Evolutionary conservation across 2,888 invertebrate genomes (phyloP), one percentile per base, ranked within the genome.

Genomic region (Ganaspis brasiliensis): DNA sequence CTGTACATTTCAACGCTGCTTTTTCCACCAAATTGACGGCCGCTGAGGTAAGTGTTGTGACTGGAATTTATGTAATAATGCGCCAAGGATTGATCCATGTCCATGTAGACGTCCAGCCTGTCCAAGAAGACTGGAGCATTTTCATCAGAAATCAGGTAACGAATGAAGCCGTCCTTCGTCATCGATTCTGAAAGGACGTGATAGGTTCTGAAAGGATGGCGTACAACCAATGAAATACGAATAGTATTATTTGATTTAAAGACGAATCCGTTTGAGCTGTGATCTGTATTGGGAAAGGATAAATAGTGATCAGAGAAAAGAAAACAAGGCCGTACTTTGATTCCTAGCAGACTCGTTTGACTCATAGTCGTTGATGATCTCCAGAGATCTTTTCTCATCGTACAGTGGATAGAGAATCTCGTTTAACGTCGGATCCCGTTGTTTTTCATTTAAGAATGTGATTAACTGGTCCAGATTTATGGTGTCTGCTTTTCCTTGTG

Each of bases 31-130:
- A 99, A 99, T 93, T 99, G 99, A 79, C 99, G 92, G 0, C 98
- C 98, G 31, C 95, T 95, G 81, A 98, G 93, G 92, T 98, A 98
- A 14, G 98, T 99, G 91, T 98, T 98, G 92, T 98, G 98, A 80
- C 98, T 98, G 79, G 98, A 98, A 93, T 99, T 99, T 89, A 99
- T 99, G 93, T 99, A 99, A 93, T 99, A 99, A 91, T 99, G 99
- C 9, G 98, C 96, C 74, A 99, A 92, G 0, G 99, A 97, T 91
- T 99, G 98, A 91, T 99, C 99, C 99, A 99, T 99, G 83, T 99
- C 99, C 97, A 97, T 97, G 89, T 98, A 98, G 88, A 97, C 96
- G 91, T 99, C 99, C 84, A 99, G 93, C n/a, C 99, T 94, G 92
- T 99, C 99, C 84, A 99, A 93, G 92, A 99, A 99, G 81, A 99